These are phyloP conservation scores for Cirrhinus molitorella DNA, from an alignment of 2,797 vertebrate species.

Conservation along the genomic window DNA sequence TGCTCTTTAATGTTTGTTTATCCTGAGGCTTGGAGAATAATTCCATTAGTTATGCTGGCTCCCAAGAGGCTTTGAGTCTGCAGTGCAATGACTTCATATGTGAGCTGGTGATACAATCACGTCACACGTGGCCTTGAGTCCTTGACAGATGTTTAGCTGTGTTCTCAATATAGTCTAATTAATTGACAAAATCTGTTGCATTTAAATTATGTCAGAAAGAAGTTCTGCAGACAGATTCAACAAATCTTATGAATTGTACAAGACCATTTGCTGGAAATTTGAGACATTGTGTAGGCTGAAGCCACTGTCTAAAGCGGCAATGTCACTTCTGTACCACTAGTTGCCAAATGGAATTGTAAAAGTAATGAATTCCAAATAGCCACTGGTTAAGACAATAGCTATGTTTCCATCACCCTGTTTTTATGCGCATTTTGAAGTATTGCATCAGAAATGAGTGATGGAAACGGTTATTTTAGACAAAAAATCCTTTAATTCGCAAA, in stretches of 20 bases:
- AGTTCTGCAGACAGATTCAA: neutral
- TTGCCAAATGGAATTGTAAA: neutral
- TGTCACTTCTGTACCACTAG: neutral
- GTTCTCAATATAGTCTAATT: neutral
- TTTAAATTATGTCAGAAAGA: neutral
- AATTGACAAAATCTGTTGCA: neutral
- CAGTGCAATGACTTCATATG: slow-evolving; percentile 5
- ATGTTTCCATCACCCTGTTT: too few relatives aligned
- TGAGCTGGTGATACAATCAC: neutral
- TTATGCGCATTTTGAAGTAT: too few relatives aligned
- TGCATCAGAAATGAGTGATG: too few relatives aligned
- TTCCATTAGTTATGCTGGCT: slow-evolving; percentile 32
- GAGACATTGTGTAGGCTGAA: neutral
- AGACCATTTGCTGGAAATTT: neutral
- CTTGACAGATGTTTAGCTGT: neutral
- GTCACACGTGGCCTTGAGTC: neutral
- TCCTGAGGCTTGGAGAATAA: slow-evolving; percentile 40
- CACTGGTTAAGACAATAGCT: too few relatives aligned
- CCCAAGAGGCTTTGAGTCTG: slow-evolving; percentile 30
- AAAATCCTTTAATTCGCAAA: too few relatives aligned
- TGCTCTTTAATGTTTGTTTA: slow-evolving; percentile 49
- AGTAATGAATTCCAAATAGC: neutral
- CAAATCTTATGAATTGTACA: neutral
- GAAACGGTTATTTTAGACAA: too few relatives aligned
- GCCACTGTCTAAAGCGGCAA: neutral